A percentile compares a stretch with the other conserved stretches of the same genome.
These are phyloP conservation scores for Procambarus clarkii DNA, from an alignment of 1,140 invertebrate genomes.

Conservation along the genomic window DNA sequence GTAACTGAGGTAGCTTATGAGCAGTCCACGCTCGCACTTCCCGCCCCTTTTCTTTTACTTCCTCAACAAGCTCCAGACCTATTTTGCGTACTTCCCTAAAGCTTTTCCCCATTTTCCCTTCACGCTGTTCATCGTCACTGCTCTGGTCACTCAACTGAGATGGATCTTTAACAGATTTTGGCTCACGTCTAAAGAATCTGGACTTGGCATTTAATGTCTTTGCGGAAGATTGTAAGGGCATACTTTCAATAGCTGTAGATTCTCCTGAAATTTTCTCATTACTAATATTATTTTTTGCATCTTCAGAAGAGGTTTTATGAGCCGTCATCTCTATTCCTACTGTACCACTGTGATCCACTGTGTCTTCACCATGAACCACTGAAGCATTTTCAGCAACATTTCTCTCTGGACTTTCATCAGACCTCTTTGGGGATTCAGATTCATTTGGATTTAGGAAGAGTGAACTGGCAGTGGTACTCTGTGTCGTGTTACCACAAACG, in stretches of 20 bases:
- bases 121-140: slow-evolving; percentile 41
- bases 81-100: slow-evolving; percentile 55
- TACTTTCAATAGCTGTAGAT: not conserved
- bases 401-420: not conserved
- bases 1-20: slow-evolving; percentile 48
- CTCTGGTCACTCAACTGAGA: not conserved
- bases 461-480: slow-evolving; percentile 22
- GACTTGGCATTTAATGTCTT: slow-evolving; percentile 6
- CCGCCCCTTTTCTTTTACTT: slow-evolving; percentile 70
- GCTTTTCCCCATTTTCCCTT: slow-evolving; percentile 48
- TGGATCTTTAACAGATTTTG: not conserved
- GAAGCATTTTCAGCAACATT: not conserved
- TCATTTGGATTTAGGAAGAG: not conserved
- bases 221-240: not conserved
- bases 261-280: not conserved
- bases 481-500: not conserved
- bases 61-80: slow-evolving; percentile 72
- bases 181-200: not conserved
- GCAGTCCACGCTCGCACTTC: slow-evolving; percentile 71
- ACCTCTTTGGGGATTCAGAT: not conserved
- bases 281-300: not conserved
- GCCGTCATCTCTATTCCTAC: too few relatives aligned
- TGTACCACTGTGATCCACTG: not conserved
- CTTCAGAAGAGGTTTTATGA: not conserved
- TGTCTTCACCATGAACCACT: not conserved